These are phyloP conservation scores for Muschampia staudingeri DNA, from an alignment of 2,888 invertebrate genomes.

Conservation along the genomic window DNA sequence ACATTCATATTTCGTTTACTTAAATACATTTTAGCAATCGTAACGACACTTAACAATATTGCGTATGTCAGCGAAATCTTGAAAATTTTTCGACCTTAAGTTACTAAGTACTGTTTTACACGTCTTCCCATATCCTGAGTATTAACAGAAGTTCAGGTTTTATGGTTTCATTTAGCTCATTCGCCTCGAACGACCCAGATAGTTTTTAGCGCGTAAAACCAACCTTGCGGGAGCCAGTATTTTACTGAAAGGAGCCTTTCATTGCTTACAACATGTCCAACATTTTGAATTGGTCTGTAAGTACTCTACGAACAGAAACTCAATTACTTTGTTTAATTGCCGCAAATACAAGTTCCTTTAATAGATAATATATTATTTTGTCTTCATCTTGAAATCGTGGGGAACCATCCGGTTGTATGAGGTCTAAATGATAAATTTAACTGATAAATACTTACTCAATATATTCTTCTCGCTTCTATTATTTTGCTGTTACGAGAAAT, in stretches of 20 bases:
- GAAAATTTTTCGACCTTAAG: too few relatives aligned
- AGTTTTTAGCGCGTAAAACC: constrained; percentile 53
- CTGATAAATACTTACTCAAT: too few relatives aligned
- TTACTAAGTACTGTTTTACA: background rate
- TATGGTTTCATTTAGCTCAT: constrained; percentile 77
- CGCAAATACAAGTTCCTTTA: background rate
- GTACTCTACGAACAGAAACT: background rate
- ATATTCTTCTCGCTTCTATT: too few relatives aligned
- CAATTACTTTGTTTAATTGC: constrained; percentile 7
- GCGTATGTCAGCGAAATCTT: too few relatives aligned
- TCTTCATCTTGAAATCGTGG: background rate
- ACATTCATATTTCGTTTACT: too few relatives aligned
- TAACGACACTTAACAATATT: too few relatives aligned
- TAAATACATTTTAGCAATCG: too few relatives aligned
- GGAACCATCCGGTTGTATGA: too few relatives aligned
- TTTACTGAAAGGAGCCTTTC: constrained; percentile 41
- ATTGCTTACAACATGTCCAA: constrained; percentile 12
- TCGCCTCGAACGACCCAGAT: constrained; percentile 62
- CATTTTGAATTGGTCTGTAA: background rate
- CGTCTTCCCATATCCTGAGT: background rate
- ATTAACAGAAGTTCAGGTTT: constrained; percentile 43
- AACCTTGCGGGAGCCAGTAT: constrained; percentile 45
- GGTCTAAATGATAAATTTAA: too few relatives aligned
- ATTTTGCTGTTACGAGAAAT: too few relatives aligned
- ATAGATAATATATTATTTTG: background rate